These are phyloP conservation scores for Drosophila mulleri DNA, from an alignment of 2,888 invertebrate species.

Conservation along the genomic window DNA sequence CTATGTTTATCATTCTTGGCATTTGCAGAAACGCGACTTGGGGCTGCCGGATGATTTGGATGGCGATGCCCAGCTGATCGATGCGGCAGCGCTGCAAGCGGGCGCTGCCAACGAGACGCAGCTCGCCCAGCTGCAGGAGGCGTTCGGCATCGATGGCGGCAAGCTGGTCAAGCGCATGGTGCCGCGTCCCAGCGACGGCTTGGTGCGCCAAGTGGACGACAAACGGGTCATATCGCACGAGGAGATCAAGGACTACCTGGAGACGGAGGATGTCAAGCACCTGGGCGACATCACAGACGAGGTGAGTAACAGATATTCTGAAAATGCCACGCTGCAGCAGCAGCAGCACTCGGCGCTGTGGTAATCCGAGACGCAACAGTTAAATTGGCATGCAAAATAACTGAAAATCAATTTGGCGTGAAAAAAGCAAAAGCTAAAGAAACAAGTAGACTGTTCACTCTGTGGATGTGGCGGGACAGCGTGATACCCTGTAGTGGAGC, in stretches of 20 bases:
- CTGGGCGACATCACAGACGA: slow-evolving; percentile 94
- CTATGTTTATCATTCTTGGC: not conserved
- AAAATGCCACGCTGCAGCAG: not conserved
- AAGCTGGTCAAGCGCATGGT: slow-evolving; percentile 85
- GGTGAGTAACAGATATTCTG: slow-evolving; percentile 86
- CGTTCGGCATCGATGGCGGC: slow-evolving; percentile 62
- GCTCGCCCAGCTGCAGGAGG: slow-evolving; percentile 65
- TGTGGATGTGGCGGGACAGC: not conserved
- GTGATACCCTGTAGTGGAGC: slow-evolving; percentile 17
- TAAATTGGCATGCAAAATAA: slow-evolving; percentile 75
- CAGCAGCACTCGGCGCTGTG: slow-evolving; percentile 16
- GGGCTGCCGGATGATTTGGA: slow-evolving; percentile 78
- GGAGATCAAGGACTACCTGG: slow-evolving; percentile 92
- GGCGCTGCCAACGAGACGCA: slow-evolving; percentile 65
- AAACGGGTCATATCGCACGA: slow-evolving; percentile 92
- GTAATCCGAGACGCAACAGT: slow-evolving; percentile 42
- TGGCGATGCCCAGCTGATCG: slow-evolving; percentile 65
- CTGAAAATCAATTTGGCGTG: slow-evolving; percentile 80
- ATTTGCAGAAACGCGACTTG: slow-evolving; percentile 80
- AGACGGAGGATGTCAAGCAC: slow-evolving; percentile 94
- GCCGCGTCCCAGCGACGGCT: slow-evolving; percentile 89
- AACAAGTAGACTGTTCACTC: slow-evolving; percentile 10
- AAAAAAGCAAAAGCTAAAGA: slow-evolving; percentile 53
- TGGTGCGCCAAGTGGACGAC: slow-evolving; percentile 93
- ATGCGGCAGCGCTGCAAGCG: slow-evolving; percentile 61